Conservation (phyloP, 2,888 invertebrate genomes). For the Xylota sylvarum region DNA sequence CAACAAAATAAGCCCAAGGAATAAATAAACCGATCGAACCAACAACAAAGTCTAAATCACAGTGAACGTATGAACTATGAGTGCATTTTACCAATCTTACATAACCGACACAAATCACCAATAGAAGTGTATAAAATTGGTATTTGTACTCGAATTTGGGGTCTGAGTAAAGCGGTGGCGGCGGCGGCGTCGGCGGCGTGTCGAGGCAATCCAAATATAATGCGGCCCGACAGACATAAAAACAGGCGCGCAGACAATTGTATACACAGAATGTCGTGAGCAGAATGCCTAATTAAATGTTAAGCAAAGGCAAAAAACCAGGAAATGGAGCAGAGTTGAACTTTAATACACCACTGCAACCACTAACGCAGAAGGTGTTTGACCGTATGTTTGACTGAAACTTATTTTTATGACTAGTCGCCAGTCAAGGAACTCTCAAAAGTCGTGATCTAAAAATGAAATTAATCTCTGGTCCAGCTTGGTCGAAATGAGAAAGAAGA, state of each 20-base stretch:
- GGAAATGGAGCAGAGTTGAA: conserved; percentile 62
- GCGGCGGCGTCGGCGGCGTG: not conserved
- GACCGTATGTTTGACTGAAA: conserved; percentile 31
- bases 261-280: conserved; percentile 62
- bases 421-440: conserved; percentile 16
- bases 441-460: conserved; percentile 27
- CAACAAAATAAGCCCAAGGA: conserved; percentile 44
- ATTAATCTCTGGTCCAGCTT: not conserved
- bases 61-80: conserved; percentile 68
- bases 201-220: conserved; percentile 33
- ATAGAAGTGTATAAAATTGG: conserved; percentile 64
- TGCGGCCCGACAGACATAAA: conserved; percentile 13
- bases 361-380: conserved; percentile 15
- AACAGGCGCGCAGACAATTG: conserved; percentile 43
- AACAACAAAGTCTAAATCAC: conserved; percentile 25
- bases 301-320: conserved; percentile 30
- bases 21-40: conserved; percentile 14
- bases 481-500: not conserved
- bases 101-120: conserved; percentile 64
- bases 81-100: conserved; percentile 66
- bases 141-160: conserved; percentile 46
- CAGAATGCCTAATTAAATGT: conserved; percentile 68
- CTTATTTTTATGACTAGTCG: too few species aligned
- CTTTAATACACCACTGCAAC: conserved; percentile 12
- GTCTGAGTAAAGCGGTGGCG: conserved; percentile 28